These are phyloP conservation scores for Anthonomus grandis DNA, from an alignment of 1,140 invertebrate species.

Conservation along the genomic window DNA sequence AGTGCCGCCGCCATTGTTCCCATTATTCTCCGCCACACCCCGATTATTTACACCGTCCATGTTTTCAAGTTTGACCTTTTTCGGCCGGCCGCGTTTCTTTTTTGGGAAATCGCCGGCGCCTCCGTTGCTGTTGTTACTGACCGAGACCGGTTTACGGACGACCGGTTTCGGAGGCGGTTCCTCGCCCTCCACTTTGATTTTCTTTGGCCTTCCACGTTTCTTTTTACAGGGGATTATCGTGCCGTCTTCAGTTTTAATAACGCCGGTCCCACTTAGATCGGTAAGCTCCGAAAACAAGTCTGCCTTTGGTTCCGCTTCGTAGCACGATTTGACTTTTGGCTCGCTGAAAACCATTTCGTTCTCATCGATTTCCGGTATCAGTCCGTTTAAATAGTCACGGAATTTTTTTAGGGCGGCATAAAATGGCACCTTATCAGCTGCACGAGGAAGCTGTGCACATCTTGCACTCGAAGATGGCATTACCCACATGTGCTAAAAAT, in stretches of 20 bases:
- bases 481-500: slow-evolving; percentile 89
- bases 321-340: slow-evolving; percentile 62
- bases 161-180: slow-evolving; percentile 56
- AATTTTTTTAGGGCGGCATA: slow-evolving; percentile 93
- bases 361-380: slow-evolving; percentile 83
- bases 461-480: slow-evolving; percentile 97
- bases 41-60: slow-evolving; percentile 44
- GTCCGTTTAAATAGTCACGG: slow-evolving; percentile 89
- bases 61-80: slow-evolving; percentile 68
- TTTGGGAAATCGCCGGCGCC: slow-evolving; percentile 62
- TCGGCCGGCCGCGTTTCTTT: slow-evolving; percentile 80
- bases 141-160: slow-evolving; percentile 52
- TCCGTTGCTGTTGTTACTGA: slow-evolving; percentile 47
- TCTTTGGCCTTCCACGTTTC: slow-evolving; percentile 83
- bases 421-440: slow-evolving; percentile 96
- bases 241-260: slow-evolving; percentile 57
- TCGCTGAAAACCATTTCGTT: slow-evolving; percentile 89
- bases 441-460: slow-evolving; percentile 91
- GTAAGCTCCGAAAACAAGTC: slow-evolving; percentile 46
- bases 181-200: slow-evolving; percentile 72
- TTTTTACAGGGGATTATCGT: slow-evolving; percentile 74
- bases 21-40: slow-evolving; percentile 38
- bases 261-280: slow-evolving; percentile 51
- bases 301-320: slow-evolving; percentile 54
- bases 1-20: no score